Evolutionary conservation across 92 coral and sea anemone genomes (phyloP), one percentile per base, ranked within the genome.

Genomic region (Desmophyllum pertusum): DNA sequence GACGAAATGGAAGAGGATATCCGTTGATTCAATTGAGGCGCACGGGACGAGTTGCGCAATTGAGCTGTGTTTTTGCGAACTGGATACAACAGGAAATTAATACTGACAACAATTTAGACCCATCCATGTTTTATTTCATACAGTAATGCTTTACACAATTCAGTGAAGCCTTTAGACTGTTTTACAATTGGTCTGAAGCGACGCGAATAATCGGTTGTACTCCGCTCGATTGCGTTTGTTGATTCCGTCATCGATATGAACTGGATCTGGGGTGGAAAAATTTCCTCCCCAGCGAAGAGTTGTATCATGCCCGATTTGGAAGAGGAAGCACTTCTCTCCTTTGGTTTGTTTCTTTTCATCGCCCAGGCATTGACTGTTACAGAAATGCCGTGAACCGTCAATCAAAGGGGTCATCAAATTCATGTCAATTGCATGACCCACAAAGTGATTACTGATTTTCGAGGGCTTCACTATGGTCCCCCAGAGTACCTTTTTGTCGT

Each of bases 241-340:
- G 79, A 79, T 35, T 31, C 80, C 70, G 71, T 90, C 93, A 29
- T 90, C 93, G 45, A 90, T 86, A 57, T 87, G 93, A 35, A 87
- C 91, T 2, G 85, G 55, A 62, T 90, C 91, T 6, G 36, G 30
- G 4, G 3, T 61, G 5, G 42, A 17, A 52, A 90, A 90, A 36
- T 90, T 91, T n/a, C 93, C 93, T 53, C 93, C 93, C 93, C 93
- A 90, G 50, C 93, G 87, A 48, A 90, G 88, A 0, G 14, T 68
- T 29, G 36, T 6, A 45, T 90, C 81, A 17, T 41, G 31, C 15
- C 79, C 51, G 83, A 90, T 90, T 43, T 83, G 83, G 29, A 42
- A 17, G 50, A 87, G 78, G 37, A 90, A 90, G 76, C 91, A 90
- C 78, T 75, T 48, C 15, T 81, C 90, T 1, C 86, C 83, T 10